Conservation (phyloP, 2,113 vertebrate genomes). For the Menidia beryllina region DNA sequence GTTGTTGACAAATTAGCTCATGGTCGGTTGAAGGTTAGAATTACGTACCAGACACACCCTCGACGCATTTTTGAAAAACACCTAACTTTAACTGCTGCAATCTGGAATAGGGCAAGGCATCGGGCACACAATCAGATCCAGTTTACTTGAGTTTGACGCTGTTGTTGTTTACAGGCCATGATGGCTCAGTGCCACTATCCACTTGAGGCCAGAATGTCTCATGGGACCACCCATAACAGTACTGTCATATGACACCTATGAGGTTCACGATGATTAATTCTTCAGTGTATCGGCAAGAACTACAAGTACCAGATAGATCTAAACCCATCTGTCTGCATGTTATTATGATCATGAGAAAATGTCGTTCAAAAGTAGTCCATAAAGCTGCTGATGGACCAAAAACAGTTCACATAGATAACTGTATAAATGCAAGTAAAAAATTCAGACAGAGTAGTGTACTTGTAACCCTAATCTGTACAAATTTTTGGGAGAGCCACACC, state of each 20-base stretch:
- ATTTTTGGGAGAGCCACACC: constrained; percentile 24
- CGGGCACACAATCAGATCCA: constrained; percentile 48
- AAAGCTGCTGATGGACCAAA: background rate
- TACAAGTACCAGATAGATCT: background rate
- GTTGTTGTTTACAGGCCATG: constrained; percentile 83
- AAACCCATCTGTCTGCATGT: background rate
- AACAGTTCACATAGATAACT: no score
- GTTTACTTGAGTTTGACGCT: constrained; percentile 71
- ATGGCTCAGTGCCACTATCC: constrained; percentile 72
- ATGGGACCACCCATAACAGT: constrained; percentile 67
- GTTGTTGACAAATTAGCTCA: constrained; percentile 31
- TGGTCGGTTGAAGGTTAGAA: constrained; percentile 13
- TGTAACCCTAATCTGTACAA: no score
- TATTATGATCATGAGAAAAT: no score
- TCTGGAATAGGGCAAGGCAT: constrained; percentile 12
- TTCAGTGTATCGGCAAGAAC: background rate
- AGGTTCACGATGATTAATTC: background rate
- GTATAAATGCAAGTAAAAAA: no score
- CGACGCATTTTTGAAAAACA: constrained; percentile 65
- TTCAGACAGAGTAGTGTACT: no score
- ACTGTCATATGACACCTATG: constrained; percentile 63
- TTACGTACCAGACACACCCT: constrained; percentile 71
- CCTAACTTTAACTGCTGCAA: background rate
- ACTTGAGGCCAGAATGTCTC: constrained; percentile 70
- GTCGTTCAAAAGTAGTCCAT: no score